Evolutionary conservation across 2,797 vertebrate genomes (phyloP).

Genomic region (Heterohyrax brucei): DNA sequence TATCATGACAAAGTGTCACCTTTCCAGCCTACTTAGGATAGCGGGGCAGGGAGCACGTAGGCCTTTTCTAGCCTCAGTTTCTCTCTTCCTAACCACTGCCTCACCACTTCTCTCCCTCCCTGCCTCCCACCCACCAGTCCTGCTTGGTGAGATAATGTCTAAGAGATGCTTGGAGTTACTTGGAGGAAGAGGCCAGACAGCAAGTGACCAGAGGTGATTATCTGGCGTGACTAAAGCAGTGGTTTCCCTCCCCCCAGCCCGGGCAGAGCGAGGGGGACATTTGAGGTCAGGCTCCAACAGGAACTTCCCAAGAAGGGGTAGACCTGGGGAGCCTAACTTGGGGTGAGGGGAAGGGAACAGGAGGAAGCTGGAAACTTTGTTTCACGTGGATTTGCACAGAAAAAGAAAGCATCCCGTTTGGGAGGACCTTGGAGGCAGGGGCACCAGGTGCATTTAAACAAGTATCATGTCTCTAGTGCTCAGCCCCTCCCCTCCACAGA

Average conservation of each 20-base stretch:
- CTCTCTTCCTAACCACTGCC: conserved; percentile 39
- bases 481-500: neutral
- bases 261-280: conserved; percentile 71
- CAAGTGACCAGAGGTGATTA: conserved; percentile 89
- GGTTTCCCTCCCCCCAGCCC: conserved; percentile 78
- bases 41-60: neutral
- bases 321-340: neutral
- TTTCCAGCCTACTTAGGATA: neutral
- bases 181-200: conserved; percentile 86
- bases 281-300: conserved; percentile 68
- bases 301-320: conserved; percentile 55
- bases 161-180: conserved; percentile 83
- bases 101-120: neutral
- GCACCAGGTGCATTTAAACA: neutral
- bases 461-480: neutral
- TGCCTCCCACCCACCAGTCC: neutral
- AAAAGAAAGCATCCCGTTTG: neutral
- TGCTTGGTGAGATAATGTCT: conserved; percentile 88
- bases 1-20: neutral
- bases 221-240: conserved; percentile 86
- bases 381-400: conserved; percentile 26
- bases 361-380: neutral
- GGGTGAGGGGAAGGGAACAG: neutral
- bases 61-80: conserved; percentile 79
- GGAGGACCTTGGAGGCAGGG: conserved; percentile 1